Conservation (phyloP, 2,888 invertebrate species). For the Himalopsyche tibetana region DNA sequence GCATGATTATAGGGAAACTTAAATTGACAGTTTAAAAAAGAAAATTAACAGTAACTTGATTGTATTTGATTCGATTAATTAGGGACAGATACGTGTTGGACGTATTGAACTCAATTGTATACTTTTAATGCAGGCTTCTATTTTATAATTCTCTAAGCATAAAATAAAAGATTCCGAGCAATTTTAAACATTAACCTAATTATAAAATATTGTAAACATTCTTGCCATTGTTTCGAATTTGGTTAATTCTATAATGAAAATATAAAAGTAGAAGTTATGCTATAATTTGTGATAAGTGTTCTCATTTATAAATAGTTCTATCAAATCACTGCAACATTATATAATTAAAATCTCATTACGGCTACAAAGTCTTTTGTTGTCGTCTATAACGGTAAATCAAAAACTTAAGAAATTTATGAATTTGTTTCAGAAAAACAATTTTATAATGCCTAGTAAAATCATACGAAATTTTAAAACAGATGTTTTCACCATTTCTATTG, state of each 20-base stretch:
- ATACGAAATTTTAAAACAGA: no score
- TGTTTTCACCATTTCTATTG: no score
- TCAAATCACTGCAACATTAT: not conserved
- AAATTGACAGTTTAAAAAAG: no score
- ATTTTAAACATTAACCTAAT: not conserved
- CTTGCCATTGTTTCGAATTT: not conserved
- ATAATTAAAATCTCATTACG: slow-evolving; percentile 7
- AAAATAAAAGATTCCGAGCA: not conserved
- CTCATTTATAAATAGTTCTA: not conserved
- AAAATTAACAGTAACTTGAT: no score
- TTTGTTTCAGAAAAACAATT: not conserved
- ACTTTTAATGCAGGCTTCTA: no score
- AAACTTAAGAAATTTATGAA: not conserved
- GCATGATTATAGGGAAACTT: no score
- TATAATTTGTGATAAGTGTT: slow-evolving; percentile 8
- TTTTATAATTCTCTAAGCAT: not conserved
- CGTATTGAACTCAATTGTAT: no score
- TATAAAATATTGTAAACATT: not conserved
- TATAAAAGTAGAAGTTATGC: not conserved
- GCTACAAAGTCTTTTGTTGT: not conserved
- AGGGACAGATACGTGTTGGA: no score
- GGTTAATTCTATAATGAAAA: not conserved
- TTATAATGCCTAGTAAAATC: no score
- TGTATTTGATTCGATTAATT: no score
- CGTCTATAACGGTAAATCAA: slow-evolving; percentile 18